Base-by-base conservation (phyloP, 1,140 invertebrate genomes). In the Cydia pomonella region DNA sequence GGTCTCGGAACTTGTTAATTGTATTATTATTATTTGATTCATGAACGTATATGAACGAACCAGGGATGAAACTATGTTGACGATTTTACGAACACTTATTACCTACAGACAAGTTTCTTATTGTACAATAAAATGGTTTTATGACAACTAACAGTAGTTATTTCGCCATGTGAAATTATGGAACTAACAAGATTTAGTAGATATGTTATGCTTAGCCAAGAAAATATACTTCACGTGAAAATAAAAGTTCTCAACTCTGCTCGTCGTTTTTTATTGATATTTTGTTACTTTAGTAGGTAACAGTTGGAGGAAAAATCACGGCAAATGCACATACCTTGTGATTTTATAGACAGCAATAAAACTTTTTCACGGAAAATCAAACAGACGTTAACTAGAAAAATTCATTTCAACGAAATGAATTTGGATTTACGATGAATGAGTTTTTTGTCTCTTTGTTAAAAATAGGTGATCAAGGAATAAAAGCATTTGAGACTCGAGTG, bases 341-440 rank as follows among this genome's bases (percentile, higher is more conserved):
- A 69, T 69, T 69, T 69, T 69, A 69, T 69, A 38, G 64, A 69
- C 64, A 23, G 29, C 13, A 41, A 33, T 69, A 69, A 69, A 69
- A 69, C 64, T 69, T 38, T 23, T 33, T 33, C 41, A 38, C 2
- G 4, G n/a, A 69, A 7, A 69, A 69, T 69, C 64, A 69, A 69
- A 41, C 64, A 69, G 64, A 18, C 64, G 64, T 69, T 69, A 69
- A 69, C 64, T 69, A 41, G 27, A 16, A 18, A n/a, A 21, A 41
- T 38, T 38, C 7, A 38, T 69, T 69, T 69, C 33, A 7, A 38
- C 38, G 27, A 33, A 33, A 21, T 69, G 33, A 69, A 23, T 9
- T 29, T 3, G 25, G 33, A 66, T 66, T 29, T 6, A 29, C 1
- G 63, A 13, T 33, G 27, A 66, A 33, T 66, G 25, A 29, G 62